A percentile compares a stretch with the other conserved stretches of the same genome.
Conservation (phyloP, 2,888 invertebrate genomes). For the Leptinotarsa rubiginosa region DNA sequence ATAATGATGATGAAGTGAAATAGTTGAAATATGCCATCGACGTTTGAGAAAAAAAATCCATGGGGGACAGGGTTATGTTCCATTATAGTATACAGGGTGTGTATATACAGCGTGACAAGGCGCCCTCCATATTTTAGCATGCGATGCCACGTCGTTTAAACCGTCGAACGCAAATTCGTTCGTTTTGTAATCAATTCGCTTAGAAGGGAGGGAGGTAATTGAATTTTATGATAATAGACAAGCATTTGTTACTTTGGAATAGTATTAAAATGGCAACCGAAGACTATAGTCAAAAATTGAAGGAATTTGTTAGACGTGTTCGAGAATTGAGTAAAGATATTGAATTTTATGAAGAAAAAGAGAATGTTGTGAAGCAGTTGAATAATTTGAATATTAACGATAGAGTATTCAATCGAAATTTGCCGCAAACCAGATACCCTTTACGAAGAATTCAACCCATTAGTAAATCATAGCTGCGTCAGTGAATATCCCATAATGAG, state of each 20-base stretch:
- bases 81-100: too few relatives aligned
- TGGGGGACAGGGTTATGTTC: too few relatives aligned
- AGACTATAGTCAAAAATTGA: not conserved
- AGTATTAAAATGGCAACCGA: not conserved
- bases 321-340: slow-evolving; percentile 1
- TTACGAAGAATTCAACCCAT: not conserved
- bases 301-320: not conserved
- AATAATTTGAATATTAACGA: not conserved
- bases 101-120: not conserved
- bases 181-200: not conserved
- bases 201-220: not conserved
- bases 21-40: too few relatives aligned
- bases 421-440: slow-evolving; percentile 1
- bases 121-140: not conserved
- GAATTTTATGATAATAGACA: slow-evolving; percentile 1
- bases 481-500: not conserved
- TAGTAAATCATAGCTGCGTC: not conserved
- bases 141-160: not conserved
- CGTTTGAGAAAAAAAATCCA: too few relatives aligned
- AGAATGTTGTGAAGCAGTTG: not conserved
- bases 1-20: too few relatives aligned
- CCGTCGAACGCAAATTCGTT: not conserved
- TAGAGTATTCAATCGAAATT: not conserved
- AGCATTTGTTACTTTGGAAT: not conserved
- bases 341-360: not conserved